Evolutionary conservation across 2,888 invertebrate species (phyloP).

Genomic region (Diadegma fenestrale): DNA sequence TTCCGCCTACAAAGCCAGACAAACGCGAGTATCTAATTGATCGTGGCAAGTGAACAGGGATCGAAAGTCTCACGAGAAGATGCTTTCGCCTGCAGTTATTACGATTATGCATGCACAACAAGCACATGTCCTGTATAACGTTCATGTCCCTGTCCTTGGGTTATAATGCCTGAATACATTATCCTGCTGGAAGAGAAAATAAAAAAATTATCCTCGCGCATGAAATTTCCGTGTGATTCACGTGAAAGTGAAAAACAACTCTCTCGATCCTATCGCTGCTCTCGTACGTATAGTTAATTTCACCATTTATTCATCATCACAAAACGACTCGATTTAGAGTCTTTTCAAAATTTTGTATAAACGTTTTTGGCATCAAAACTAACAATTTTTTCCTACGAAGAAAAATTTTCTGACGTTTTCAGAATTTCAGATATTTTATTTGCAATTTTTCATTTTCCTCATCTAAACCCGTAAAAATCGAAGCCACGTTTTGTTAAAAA

Average conservation of each 20-base stretch:
- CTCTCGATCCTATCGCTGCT: conserved; percentile 34
- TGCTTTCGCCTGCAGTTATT: conserved; percentile 42
- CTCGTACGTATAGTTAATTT: conserved; percentile 25
- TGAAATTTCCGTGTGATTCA: conserved; percentile 48
- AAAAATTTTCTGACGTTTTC: too few species aligned
- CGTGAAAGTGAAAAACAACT: conserved; percentile 60
- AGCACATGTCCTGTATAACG: conserved; percentile 25
- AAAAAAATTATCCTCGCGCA: conserved; percentile 37
- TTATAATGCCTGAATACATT: conserved; percentile 51
- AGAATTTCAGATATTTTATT: too few species aligned
- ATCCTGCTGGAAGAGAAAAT: conserved; percentile 33
- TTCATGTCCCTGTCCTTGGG: conserved; percentile 68
- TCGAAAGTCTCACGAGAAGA: conserved; percentile 63
- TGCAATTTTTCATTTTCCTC: too few species aligned
- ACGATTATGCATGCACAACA: conserved; percentile 22
- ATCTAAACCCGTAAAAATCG: too few species aligned
- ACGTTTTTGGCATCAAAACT: too few species aligned
- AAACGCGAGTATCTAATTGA: conserved; percentile 63
- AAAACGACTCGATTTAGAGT: too few species aligned
- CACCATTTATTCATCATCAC: conserved; percentile 9
- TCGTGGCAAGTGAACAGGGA: conserved; percentile 51
- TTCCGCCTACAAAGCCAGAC: conserved; percentile 58
- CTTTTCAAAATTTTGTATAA: too few species aligned
- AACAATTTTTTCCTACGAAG: too few species aligned
- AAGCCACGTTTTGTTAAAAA: too few species aligned